Conservation (phyloP, 2,113 vertebrate genomes). For the Rana temporaria region DNA sequence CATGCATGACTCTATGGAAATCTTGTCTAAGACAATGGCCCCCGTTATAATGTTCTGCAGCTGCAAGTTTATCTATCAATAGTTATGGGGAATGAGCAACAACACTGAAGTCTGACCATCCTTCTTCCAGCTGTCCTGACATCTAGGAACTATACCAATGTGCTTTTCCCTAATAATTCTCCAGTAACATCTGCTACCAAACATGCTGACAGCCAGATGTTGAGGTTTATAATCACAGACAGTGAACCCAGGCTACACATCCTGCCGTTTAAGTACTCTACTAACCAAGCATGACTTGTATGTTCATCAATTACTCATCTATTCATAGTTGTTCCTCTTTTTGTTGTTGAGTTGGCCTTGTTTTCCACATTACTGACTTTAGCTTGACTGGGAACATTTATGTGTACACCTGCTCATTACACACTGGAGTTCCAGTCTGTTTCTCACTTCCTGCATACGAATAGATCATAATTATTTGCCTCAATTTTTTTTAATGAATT, state of each 20-base stretch:
- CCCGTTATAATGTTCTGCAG: slow-evolving; percentile 19
- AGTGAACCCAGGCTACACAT: slow-evolving; percentile 60
- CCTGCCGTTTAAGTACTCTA: slow-evolving; percentile 65
- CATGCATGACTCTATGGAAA: not conserved
- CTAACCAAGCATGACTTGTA: slow-evolving; percentile 67
- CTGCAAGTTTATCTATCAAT: slow-evolving; percentile 16
- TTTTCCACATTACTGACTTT: slow-evolving; percentile 62
- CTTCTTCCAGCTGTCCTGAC: slow-evolving; percentile 47
- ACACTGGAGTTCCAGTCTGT: slow-evolving; percentile 50
- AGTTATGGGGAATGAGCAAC: slow-evolving; percentile 2
- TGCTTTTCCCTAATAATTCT: slow-evolving; percentile 58
- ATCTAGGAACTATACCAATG: slow-evolving; percentile 55
- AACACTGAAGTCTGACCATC: slow-evolving; percentile 44
- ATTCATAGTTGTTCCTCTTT: slow-evolving; percentile 60
- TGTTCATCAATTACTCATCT: slow-evolving; percentile 67
- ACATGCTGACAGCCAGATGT: slow-evolving; percentile 73
- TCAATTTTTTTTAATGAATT: not conserved
- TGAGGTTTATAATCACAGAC: slow-evolving; percentile 68
- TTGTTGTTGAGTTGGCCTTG: slow-evolving; percentile 66
- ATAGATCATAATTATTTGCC: slow-evolving; percentile 41
- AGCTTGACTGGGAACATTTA: slow-evolving; percentile 60
- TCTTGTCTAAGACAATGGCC: not conserved
- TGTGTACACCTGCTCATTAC: slow-evolving; percentile 74
- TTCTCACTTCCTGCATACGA: slow-evolving; percentile 45
- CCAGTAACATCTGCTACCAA: slow-evolving; percentile 62